Evolutionary conservation across 2,797 vertebrate genomes (phyloP).

Genomic region (Poecilia gillii): DNA sequence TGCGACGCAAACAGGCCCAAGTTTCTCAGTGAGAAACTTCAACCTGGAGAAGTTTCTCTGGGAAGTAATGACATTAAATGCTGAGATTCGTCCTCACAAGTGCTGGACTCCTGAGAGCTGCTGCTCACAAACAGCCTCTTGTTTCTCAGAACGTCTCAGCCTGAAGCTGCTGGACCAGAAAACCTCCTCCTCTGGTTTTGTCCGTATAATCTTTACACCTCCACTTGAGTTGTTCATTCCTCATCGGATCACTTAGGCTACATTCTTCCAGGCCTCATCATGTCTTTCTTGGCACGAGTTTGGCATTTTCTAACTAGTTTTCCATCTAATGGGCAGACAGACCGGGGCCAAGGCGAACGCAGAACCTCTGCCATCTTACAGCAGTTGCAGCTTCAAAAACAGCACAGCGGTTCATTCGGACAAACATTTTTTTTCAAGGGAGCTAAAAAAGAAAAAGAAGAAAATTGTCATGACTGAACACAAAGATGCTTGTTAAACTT

Average conservation of each 20-base stretch:
- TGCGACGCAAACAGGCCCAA: background rate
- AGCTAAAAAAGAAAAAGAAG: background rate
- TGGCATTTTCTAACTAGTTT: background rate
- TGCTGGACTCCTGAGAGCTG: background rate
- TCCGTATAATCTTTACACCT: background rate
- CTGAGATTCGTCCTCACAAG: background rate
- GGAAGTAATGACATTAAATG: background rate
- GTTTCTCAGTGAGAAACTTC: background rate
- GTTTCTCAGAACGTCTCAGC: background rate
- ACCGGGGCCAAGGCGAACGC: background rate
- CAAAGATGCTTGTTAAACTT: background rate
- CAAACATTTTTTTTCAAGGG: background rate
- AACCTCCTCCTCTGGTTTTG: background rate
- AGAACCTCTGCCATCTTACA: background rate
- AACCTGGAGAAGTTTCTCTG: background rate
- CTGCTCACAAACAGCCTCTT: background rate
- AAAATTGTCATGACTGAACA: background rate
- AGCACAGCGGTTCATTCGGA: background rate
- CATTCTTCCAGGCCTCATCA: background rate
- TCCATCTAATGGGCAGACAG: conserved; percentile 6
- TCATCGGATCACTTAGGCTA: background rate
- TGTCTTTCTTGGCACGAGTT: background rate
- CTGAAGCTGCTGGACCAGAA: background rate
- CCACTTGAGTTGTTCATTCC: background rate
- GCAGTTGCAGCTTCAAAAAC: background rate